These are phyloP conservation scores for Silvanus unidentatus DNA, from an alignment of 2,888 invertebrate species.

Conservation along the genomic window DNA sequence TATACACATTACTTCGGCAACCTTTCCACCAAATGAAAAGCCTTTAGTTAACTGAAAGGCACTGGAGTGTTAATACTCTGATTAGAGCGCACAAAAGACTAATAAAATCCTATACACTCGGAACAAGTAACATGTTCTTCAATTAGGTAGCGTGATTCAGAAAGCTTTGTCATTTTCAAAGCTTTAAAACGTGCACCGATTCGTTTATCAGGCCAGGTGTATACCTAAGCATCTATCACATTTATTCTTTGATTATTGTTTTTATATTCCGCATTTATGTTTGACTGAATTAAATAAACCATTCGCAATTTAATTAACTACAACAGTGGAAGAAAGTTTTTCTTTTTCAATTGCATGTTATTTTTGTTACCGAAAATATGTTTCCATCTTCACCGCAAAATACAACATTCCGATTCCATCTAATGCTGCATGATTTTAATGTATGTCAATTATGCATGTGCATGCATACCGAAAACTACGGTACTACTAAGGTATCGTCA, in stretches of 20 bases:
- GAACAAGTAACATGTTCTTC: conserved; percentile 6
- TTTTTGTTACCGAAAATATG: too few species aligned
- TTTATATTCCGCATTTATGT: not conserved
- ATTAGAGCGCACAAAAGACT: conserved; percentile 8
- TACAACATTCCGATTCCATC: too few species aligned
- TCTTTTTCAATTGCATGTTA: too few species aligned
- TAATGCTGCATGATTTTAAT: too few species aligned
- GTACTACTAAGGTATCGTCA: too few species aligned
- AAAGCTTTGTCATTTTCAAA: conserved; percentile 3
- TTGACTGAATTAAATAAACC: too few species aligned
- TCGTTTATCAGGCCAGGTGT: not conserved
- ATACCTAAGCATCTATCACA: not conserved
- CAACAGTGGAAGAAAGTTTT: too few species aligned
- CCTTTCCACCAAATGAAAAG: not conserved
- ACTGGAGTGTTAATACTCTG: conserved; percentile 8
- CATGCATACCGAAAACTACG: too few species aligned
- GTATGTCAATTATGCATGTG: too few species aligned
- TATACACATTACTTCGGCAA: conserved; percentile 1
- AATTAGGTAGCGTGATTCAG: conserved; percentile 4
- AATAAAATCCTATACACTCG: conserved; percentile 5
- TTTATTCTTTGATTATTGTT: not conserved
- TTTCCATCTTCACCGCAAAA: conserved; percentile 3
- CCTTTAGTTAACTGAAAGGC: conserved; percentile 5
- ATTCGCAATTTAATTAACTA: too few species aligned
- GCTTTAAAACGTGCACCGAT: conserved; percentile 5